Conservation (phyloP, 2,113 vertebrate genomes). For the Dunckerocampus dactyliophorus region DNA sequence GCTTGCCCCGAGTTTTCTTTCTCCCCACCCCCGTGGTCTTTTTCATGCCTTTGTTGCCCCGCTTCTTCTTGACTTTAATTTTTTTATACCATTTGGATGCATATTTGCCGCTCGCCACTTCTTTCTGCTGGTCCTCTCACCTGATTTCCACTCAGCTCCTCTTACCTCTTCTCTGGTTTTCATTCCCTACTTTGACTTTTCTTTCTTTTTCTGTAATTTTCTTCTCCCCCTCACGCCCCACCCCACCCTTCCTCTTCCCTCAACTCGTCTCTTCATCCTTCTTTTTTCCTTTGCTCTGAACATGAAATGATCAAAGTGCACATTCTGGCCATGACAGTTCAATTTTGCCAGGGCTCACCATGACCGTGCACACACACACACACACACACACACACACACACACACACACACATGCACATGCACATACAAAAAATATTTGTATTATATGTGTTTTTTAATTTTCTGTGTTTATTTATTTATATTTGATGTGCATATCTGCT, state of each 20-base stretch:
- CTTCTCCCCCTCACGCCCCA: conserved; percentile 2
- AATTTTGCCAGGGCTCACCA: conserved; percentile 40
- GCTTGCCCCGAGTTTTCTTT: conserved; percentile 19
- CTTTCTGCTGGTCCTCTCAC: not conserved
- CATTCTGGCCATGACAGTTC: conserved; percentile 66
- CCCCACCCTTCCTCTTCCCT: conserved; percentile 7
- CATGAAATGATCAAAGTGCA: conserved; percentile 66
- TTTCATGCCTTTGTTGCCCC: conserved; percentile 1
- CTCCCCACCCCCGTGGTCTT: conserved; percentile 10
- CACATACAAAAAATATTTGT: not conserved
- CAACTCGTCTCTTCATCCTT: conserved; percentile 24
- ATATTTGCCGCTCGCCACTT: conserved; percentile 15
- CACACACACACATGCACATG: conserved; percentile 9
- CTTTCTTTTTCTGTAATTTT: not conserved
- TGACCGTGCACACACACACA: not conserved
- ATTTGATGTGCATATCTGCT: too few relatives aligned
- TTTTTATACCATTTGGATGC: conserved; percentile 13
- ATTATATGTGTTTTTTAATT: too few relatives aligned
- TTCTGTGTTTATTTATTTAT: too few relatives aligned
- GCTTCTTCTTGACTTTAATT: not conserved
- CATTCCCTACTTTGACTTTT: not conserved
- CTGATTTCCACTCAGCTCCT: not conserved
- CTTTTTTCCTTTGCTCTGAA: conserved; percentile 45
- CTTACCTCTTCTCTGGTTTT: not conserved
- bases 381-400: conserved; percentile 16